Evolutionary conservation across 2,888 invertebrate species (phyloP).

Genomic region (Eupithecia subumbrata): DNA sequence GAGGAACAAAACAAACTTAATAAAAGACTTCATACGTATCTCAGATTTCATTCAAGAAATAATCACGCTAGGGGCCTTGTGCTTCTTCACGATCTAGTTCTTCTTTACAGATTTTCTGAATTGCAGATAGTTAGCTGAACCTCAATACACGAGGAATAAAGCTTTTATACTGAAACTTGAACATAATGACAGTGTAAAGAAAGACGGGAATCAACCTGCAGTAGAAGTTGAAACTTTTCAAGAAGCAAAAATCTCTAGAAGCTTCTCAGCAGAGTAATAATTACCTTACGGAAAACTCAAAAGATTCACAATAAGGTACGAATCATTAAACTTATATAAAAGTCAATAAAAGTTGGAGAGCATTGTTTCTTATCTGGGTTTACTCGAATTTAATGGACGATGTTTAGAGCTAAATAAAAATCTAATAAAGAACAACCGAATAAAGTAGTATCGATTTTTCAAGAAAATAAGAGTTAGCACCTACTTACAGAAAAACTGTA

Average conservation of each 20-base stretch:
- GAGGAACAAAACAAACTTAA: neutral
- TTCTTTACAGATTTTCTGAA: constrained; percentile 3
- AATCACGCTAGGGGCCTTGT: neutral
- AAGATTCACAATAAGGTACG: neutral
- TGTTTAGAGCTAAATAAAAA: neutral
- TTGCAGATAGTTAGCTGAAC: constrained; percentile 3
- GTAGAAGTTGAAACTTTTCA: neutral
- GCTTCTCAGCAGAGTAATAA: neutral
- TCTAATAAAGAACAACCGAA: neutral
- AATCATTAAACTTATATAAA: neutral
- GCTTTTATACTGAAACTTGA: neutral
- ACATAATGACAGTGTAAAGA: neutral
- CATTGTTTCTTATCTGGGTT: neutral
- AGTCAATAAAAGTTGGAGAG: neutral
- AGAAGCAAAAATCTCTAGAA: neutral
- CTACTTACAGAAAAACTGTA: neutral
- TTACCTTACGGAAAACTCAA: neutral
- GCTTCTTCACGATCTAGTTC: neutral
- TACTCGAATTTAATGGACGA: neutral
- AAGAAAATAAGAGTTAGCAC: neutral
- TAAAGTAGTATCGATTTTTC: neutral
- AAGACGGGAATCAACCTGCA: neutral
- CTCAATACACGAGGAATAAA: neutral
- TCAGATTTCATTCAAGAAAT: constrained; percentile 3
- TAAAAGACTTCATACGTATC: neutral